phyloP scores from a whole-genome alignment of 2,797 vertebrate genomes.

The Amniataba percoides region DNA sequence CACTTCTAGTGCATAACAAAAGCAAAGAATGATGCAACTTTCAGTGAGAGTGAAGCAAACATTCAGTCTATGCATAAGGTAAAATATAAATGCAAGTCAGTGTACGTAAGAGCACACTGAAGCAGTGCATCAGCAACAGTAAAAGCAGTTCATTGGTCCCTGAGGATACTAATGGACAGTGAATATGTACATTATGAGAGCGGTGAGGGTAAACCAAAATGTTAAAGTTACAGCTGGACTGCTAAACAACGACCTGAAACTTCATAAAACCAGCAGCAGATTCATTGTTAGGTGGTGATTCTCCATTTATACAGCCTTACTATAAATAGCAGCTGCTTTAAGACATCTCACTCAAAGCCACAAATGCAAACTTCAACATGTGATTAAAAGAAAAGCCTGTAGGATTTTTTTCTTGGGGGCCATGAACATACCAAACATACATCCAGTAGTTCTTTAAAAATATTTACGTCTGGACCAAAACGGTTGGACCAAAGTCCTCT shows the following conservation, averaged over 20 bases:
- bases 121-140: too few relatives aligned
- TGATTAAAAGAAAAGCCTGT: not conserved
- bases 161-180: too few relatives aligned
- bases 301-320: not conserved
- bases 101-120: too few relatives aligned
- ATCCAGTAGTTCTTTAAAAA: not conserved
- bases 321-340: not conserved
- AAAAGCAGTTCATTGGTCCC: too few relatives aligned
- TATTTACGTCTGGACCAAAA: not conserved
- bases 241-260: not conserved
- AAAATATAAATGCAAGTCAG: too few relatives aligned
- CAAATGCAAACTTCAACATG: not conserved
- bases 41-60: too few relatives aligned
- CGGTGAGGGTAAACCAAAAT: not conserved
- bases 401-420: not conserved
- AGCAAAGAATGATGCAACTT: too few relatives aligned
- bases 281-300: not conserved
- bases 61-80: too few relatives aligned
- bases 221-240: not conserved
- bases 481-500: not conserved
- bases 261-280: not conserved
- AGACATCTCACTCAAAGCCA: not conserved
- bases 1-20: too few relatives aligned
- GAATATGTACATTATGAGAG: too few relatives aligned
- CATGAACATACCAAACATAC: not conserved